Percentiles rank a stretch among this genome's conserved stretches.
Conservation (phyloP, 2,888 invertebrate species). For the Lasius fuliginosus region DNA sequence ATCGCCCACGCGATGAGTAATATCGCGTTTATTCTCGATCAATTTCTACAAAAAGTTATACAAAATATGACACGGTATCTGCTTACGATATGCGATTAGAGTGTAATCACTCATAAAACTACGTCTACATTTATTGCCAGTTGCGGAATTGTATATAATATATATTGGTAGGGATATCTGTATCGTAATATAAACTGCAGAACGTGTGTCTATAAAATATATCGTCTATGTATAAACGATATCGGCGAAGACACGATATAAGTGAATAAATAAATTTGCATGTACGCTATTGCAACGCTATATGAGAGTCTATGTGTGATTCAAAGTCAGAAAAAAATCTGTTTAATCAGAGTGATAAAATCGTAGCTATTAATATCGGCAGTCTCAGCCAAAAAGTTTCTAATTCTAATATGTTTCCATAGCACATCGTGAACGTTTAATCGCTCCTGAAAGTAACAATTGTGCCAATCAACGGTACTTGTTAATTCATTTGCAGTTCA, state of each 20-base stretch:
- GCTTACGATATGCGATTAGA: conserved; percentile 45
- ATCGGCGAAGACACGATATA: conserved; percentile 25
- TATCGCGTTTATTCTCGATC: conserved; percentile 4
- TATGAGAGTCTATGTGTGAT: conserved; percentile 15
- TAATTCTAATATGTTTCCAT: not conserved
- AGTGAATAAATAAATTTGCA: conserved; percentile 39
- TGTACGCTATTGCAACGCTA: conserved; percentile 16
- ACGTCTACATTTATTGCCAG: conserved; percentile 44
- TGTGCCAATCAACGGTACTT: not conserved
- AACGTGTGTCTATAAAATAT: conserved; percentile 27
- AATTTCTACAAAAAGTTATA: conserved; percentile 47
- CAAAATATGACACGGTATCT: conserved; percentile 54
- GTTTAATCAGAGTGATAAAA: conserved; percentile 7
- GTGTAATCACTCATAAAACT: conserved; percentile 40
- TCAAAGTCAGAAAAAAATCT: conserved; percentile 7
- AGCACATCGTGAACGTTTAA: not conserved
- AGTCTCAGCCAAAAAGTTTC: conserved; percentile 8
- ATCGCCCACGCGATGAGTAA: conserved; percentile 18
- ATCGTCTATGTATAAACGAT: conserved; percentile 17
- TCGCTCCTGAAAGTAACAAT: not conserved
- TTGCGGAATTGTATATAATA: not conserved
- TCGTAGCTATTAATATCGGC: not conserved
- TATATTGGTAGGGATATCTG: conserved; percentile 37
- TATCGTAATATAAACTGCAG: conserved; percentile 14
- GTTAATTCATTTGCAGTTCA: conserved; percentile 6